Conservation (phyloP, 2,113 vertebrate species). For the Platycercus adscitus region DNA sequence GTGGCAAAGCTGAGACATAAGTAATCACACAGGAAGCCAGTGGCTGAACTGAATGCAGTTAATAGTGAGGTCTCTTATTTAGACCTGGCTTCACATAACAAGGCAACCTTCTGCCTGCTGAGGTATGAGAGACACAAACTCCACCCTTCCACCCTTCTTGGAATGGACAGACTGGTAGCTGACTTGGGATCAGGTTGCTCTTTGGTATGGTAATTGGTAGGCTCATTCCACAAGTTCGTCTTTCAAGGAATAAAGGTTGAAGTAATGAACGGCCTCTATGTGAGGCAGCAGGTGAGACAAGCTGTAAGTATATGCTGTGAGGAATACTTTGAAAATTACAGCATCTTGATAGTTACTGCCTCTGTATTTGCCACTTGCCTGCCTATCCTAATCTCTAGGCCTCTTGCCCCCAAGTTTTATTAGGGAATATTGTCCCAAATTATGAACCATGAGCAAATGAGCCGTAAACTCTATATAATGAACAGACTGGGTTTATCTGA, state of each 20-base stretch:
- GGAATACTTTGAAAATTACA: neutral
- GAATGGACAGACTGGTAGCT: neutral
- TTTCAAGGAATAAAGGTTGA: neutral
- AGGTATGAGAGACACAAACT: neutral
- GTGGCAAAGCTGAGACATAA: neutral
- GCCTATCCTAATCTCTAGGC: neutral
- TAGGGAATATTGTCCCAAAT: constrained; percentile 9
- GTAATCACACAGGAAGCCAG: neutral
- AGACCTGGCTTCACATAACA: rapidly evolving
- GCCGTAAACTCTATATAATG: neutral
- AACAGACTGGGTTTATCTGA: neutral
- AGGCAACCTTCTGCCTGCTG: neutral
- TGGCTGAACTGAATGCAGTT: neutral
- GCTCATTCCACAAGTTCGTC: neutral
- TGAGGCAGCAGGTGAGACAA: neutral
- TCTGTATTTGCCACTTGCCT: neutral
- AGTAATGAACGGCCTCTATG: neutral
- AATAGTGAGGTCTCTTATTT: neutral
- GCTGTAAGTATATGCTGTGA: rapidly evolving
- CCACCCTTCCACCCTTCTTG: neutral
- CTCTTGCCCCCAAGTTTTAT: neutral
- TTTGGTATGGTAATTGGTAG: neutral
- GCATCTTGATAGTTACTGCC: neutral
- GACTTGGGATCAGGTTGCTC: neutral
- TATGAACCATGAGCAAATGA: constrained; percentile 15